Conservation (phyloP, 2,888 invertebrate species). For the Tyria jacobaeae region DNA sequence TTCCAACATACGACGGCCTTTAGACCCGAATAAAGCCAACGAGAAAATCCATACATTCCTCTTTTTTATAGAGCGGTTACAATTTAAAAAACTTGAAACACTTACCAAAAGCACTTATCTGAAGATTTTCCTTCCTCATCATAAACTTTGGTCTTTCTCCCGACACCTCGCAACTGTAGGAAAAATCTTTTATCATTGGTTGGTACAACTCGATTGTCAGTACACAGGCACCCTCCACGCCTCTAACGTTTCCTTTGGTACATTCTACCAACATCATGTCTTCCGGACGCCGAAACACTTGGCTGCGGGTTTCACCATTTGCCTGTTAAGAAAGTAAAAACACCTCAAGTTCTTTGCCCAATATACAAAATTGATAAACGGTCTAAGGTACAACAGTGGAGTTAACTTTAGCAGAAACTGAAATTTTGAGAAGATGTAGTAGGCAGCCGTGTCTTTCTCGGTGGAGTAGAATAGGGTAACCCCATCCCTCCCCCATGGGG, state of each 20-base stretch:
- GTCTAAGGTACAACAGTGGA: too few species aligned
- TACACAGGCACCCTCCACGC: constrained; percentile 60
- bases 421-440: too few species aligned
- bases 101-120: constrained; percentile 65
- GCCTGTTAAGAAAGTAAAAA: constrained; percentile 15
- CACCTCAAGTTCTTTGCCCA: background rate
- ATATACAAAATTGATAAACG: background rate
- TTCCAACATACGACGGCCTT: too few species aligned
- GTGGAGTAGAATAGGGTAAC: too few species aligned
- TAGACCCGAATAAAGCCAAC: too few species aligned
- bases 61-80: background rate
- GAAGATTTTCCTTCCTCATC: constrained; percentile 56
- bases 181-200: constrained; percentile 55
- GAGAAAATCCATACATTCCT: too few species aligned
- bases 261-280: constrained; percentile 61
- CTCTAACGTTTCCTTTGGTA: constrained; percentile 38
- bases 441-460: too few species aligned
- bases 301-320: constrained; percentile 50
- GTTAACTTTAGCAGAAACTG: too few species aligned
- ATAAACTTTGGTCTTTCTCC: constrained; percentile 74
- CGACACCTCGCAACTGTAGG: constrained; percentile 71
- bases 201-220: constrained; percentile 59
- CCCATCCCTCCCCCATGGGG: too few species aligned
- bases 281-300: constrained; percentile 51
- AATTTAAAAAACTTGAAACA: background rate